Conservation (phyloP, 2,113 vertebrate genomes). For the Todiramphus saurophagus region DNA sequence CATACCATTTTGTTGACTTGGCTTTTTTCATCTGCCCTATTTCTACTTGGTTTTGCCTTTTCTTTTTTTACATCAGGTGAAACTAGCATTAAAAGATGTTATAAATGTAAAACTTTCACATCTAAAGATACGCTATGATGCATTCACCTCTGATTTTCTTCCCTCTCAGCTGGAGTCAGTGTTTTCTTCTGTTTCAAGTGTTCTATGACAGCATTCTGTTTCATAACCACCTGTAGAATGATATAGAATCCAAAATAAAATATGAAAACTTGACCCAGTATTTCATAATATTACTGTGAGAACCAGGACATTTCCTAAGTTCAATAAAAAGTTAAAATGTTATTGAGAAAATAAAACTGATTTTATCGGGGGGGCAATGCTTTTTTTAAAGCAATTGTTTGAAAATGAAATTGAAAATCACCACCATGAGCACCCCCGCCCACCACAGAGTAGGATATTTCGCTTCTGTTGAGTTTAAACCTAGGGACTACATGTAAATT, state of each 20-base stretch:
- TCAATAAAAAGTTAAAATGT: background rate
- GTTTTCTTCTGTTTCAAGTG: conserved; percentile 94
- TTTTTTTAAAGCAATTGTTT: background rate
- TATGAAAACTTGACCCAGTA: conserved; percentile 8
- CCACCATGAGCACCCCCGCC: background rate
- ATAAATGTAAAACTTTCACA: background rate
- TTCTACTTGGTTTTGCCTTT: too few relatives aligned
- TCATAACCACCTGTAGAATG: conserved; percentile 83
- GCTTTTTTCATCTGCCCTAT: too few relatives aligned
- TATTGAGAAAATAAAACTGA: background rate
- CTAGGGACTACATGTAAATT: background rate
- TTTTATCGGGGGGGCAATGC: background rate
- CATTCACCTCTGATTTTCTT: conserved; percentile 95
- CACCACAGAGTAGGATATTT: background rate
- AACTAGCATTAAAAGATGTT: background rate
- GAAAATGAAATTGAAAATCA: background rate
- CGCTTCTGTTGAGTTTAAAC: background rate
- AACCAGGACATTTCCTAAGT: background rate
- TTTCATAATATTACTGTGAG: background rate
- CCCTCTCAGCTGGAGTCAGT: conserved; percentile 89
- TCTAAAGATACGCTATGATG: background rate
- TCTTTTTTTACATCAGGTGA: too few relatives aligned
- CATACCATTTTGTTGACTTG: too few relatives aligned
- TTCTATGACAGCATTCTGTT: conserved; percentile 91
- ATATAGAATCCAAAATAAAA: conserved; percentile 54